These are phyloP conservation scores for Clanis bilineata DNA, from an alignment of 2,888 invertebrate species.

Conservation along the genomic window DNA sequence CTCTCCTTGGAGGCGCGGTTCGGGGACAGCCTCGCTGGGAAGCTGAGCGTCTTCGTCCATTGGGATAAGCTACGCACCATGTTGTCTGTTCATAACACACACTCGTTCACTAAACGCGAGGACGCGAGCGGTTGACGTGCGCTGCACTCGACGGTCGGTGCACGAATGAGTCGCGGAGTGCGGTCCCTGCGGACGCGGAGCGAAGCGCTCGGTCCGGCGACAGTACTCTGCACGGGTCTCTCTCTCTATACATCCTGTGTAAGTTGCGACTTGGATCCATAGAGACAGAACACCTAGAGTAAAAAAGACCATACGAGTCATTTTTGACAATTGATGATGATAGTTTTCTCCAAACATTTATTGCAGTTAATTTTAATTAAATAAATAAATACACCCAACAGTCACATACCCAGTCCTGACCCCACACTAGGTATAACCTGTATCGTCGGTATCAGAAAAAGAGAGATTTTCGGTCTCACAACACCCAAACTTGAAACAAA, in stretches of 20 bases:
- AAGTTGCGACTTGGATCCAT: slow-evolving; percentile 71
- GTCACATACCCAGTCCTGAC: too few relatives aligned
- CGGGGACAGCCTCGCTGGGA: slow-evolving; percentile 92
- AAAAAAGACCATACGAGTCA: too few relatives aligned
- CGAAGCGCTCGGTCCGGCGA: background rate
- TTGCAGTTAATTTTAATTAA: too few relatives aligned
- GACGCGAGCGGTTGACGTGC: slow-evolving; percentile 48
- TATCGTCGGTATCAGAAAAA: too few relatives aligned
- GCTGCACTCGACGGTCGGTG: slow-evolving; percentile 52
- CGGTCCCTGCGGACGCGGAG: background rate
- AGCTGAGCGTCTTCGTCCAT: slow-evolving; percentile 96
- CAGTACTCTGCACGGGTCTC: too few relatives aligned
- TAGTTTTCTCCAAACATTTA: too few relatives aligned
- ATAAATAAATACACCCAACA: too few relatives aligned
- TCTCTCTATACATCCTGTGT: slow-evolving; percentile 53
- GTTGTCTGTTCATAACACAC: slow-evolving; percentile 76
- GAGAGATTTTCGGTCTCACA: too few relatives aligned
- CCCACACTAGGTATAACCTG: too few relatives aligned
- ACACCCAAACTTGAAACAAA: too few relatives aligned
- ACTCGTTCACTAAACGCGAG: slow-evolving; percentile 69
- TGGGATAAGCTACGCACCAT: slow-evolving; percentile 95
- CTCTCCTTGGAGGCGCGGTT: slow-evolving; percentile 90
- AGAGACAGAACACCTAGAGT: too few relatives aligned
- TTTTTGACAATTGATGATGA: too few relatives aligned
- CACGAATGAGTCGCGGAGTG: slow-evolving; percentile 54